Evolutionary conservation across 2,113 vertebrate species (phyloP), one percentile per base, ranked within the genome.

Genomic region (Galemys pyrenaicus): DNA sequence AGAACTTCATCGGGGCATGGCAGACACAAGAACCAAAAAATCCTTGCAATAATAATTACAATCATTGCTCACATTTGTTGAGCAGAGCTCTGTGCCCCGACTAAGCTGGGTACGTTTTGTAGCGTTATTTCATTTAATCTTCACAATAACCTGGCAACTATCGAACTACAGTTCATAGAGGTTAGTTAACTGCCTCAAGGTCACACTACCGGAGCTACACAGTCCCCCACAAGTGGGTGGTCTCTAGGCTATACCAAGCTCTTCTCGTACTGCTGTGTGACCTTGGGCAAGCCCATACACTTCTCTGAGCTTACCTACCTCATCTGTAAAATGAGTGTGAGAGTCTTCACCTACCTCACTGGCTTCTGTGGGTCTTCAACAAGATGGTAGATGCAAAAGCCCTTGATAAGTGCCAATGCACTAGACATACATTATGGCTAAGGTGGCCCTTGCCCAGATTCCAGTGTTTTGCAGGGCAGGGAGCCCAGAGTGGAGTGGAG

Each of bases 291-390:
- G 82, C 39, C 80, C 60, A 13, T 56, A 83, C 46, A 51, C 70
- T 75, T 81, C 84, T 90, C 77, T 78, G 75, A 89, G 41, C 41
- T 85, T 62, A 30, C 37, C 75, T 79, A 46, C 87, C 77, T 80
- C 46, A 11, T 67, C 77, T 91, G 4, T 67, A 82, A 70, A 83
- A 44, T 83, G 84, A 54, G 30, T 60, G 70, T 83, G 67, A 26
- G 19, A 20, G 30, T 78, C 51, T 81, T 73, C 6, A 30, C 22
- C 75, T 78, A 41, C 58, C 71, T 86, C 85, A 26, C 10, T 2
- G 1, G 28, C 73, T 4, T 30, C 28, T 11, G 12, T 28, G 49
- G 41, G 35, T 26, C 68, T 79, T 46, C 13, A 2, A 46, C 8
- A 20, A 65, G 79, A 20, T 19, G 46, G 0, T 15, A 32, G 58